Evolutionary conservation across 2,888 invertebrate genomes (phyloP).

Genomic region (Abscondita cerata): DNA sequence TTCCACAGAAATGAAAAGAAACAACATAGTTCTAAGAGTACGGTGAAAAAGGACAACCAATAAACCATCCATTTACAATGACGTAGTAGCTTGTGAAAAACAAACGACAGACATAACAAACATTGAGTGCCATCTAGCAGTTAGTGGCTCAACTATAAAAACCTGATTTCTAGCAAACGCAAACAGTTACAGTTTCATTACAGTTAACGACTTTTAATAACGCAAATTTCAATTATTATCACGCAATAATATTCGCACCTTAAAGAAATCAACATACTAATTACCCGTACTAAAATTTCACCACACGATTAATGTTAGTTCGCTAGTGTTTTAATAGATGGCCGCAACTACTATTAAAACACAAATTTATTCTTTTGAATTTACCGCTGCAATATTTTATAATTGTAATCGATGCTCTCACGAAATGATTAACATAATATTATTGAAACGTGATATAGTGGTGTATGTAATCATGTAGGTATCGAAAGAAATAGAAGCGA

Average conservation of each 20-base stretch:
- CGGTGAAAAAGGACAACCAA: constrained; percentile 15
- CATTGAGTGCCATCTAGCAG: constrained; percentile 54
- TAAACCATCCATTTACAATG: constrained; percentile 37
- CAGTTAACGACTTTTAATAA: neutral
- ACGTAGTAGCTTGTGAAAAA: constrained; percentile 27
- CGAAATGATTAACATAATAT: too few species aligned
- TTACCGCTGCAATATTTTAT: too few species aligned
- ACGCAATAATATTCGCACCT: too few species aligned
- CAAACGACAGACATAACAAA: constrained; percentile 14
- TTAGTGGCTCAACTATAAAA: constrained; percentile 51
- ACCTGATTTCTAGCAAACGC: constrained; percentile 5
- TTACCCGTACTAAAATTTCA: too few species aligned
- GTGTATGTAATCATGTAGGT: neutral
- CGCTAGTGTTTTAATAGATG: constrained; percentile 12
- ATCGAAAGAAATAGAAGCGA: neutral
- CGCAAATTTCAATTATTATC: too few species aligned
- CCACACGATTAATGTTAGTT: constrained; percentile 15
- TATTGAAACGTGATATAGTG: too few species aligned
- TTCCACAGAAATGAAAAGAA: constrained; percentile 19
- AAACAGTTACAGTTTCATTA: neutral
- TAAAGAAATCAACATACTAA: too few species aligned
- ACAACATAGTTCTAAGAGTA: constrained; percentile 11
- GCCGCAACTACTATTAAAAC: constrained; percentile 1
- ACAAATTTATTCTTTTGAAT: neutral
- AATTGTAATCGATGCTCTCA: too few species aligned